A percentile compares a stretch with the other conserved stretches of the same genome.
Evolutionary conservation across 2,888 invertebrate genomes (phyloP).

Genomic region (Dorcus hopei): DNA sequence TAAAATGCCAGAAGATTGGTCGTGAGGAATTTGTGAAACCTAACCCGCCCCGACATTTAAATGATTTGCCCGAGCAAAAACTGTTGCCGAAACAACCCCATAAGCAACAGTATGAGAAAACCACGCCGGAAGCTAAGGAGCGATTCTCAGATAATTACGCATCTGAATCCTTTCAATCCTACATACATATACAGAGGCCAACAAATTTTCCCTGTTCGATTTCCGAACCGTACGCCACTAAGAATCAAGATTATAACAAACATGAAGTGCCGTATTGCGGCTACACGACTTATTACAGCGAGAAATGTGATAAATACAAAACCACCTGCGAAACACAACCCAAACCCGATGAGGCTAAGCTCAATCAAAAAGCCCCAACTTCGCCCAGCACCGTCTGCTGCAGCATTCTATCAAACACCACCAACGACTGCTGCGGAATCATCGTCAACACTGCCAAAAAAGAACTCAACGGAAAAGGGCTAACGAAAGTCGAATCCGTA

Average conservation of each 20-base stretch:
- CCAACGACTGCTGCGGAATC: constrained; percentile 50
- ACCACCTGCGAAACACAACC: constrained; percentile 29
- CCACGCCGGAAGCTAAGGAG: not conserved
- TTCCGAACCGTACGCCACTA: constrained; percentile 8
- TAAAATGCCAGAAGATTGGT: constrained; percentile 29
- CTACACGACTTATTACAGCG: constrained; percentile 30
- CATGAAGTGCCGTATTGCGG: constrained; percentile 15
- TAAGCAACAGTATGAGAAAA: constrained; percentile 2
- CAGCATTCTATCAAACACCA: constrained; percentile 47
- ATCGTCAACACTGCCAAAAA: constrained; percentile 43
- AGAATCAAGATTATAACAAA: constrained; percentile 10
- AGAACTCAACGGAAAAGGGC: constrained; percentile 40
- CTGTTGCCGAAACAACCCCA: not conserved
- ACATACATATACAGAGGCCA: constrained; percentile 15
- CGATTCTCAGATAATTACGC: constrained; percentile 1
- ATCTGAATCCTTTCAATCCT: constrained; percentile 11
- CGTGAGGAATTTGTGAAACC: constrained; percentile 13
- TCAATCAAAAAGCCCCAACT: constrained; percentile 41
- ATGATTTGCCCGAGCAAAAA: not conserved
- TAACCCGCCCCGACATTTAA: constrained; percentile 7
- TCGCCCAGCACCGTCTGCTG: constrained; percentile 50
- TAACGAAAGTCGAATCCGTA: constrained; percentile 47
- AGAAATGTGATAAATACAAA: constrained; percentile 41
- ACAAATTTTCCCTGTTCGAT: constrained; percentile 16
- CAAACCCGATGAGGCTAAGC: constrained; percentile 31